phyloP scores from a whole-genome alignment of 2,888 invertebrate genomes.

The Ceramica pisi region DNA sequence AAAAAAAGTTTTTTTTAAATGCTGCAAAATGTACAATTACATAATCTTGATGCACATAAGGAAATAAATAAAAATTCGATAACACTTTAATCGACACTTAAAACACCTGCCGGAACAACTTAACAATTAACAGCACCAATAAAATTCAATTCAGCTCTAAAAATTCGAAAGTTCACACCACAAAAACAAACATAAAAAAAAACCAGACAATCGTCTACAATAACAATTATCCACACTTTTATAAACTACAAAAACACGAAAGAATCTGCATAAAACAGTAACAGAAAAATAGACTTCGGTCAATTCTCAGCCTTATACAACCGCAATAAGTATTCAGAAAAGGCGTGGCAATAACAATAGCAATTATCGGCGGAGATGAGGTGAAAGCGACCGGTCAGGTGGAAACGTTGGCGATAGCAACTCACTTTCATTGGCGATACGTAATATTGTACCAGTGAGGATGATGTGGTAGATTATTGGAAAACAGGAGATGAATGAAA shows the following conservation, averaged over 20 bases:
- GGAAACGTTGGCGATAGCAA: constrained; percentile 55
- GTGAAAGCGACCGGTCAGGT: constrained; percentile 81
- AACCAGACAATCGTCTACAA: constrained; percentile 14
- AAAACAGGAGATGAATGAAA: constrained; percentile 4
- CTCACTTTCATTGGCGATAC: constrained; percentile 60
- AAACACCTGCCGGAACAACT: not conserved
- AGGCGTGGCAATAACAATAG: constrained; percentile 49
- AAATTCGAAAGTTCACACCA: constrained; percentile 37
- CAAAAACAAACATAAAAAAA: constrained; percentile 34
- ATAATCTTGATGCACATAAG: not conserved
- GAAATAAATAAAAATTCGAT: constrained; percentile 3
- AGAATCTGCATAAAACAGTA: constrained; percentile 38
- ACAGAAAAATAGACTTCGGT: constrained; percentile 7
- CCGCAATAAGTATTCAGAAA: constrained; percentile 38
- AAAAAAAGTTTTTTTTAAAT: too few relatives aligned
- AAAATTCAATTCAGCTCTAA: constrained; percentile 23
- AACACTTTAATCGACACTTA: not conserved
- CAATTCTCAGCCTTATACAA: constrained; percentile 24
- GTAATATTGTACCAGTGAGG: constrained; percentile 48
- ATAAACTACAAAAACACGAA: constrained; percentile 29
- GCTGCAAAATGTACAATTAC: not conserved
- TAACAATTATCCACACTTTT: constrained; percentile 47
- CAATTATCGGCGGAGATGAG: constrained; percentile 62
- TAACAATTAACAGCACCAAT: constrained; percentile 13
- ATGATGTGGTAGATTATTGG: constrained; percentile 6